Percentiles rank a stretch among this genome's conserved stretches.
Evolutionary conservation across 2,888 invertebrate genomes (phyloP).

Genomic region (Clepsis dumicolana): DNA sequence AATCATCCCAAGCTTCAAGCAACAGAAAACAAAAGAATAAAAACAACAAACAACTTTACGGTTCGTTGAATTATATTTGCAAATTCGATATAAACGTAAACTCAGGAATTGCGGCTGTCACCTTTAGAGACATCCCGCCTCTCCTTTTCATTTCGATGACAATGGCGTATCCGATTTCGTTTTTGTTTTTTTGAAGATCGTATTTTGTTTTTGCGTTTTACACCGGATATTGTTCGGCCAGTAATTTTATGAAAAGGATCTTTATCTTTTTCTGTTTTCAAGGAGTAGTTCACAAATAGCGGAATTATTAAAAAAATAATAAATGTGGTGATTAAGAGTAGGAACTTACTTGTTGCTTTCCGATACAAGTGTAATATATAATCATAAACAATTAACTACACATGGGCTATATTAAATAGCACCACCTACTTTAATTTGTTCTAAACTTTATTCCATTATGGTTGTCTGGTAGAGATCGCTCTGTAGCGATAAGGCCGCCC

Average conservation of each 20-base stretch:
- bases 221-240: not conserved
- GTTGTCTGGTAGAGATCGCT: too few relatives aligned
- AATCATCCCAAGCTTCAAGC: not conserved
- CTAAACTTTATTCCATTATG: too few relatives aligned
- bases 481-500: too few relatives aligned
- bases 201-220: conserved; percentile 1
- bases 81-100: conserved; percentile 27
- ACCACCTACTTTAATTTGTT: too few relatives aligned
- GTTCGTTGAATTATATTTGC: conserved; percentile 22
- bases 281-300: not conserved
- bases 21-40: conserved; percentile 13
- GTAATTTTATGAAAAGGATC: not conserved
- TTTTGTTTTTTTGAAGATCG: conserved; percentile 21
- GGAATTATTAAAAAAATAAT: too few relatives aligned
- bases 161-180: conserved; percentile 18
- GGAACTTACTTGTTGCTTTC: too few relatives aligned
- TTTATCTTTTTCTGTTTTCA: not conserved
- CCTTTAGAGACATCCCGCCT: conserved; percentile 19
- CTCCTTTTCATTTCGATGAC: conserved; percentile 25
- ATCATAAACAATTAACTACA: too few relatives aligned
- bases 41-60: conserved; percentile 23
- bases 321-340: too few relatives aligned
- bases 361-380: too few relatives aligned
- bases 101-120: conserved; percentile 23
- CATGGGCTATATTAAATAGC: too few relatives aligned